Conservation (phyloP, 2,113 vertebrate genomes). For the Ia io region DNA sequence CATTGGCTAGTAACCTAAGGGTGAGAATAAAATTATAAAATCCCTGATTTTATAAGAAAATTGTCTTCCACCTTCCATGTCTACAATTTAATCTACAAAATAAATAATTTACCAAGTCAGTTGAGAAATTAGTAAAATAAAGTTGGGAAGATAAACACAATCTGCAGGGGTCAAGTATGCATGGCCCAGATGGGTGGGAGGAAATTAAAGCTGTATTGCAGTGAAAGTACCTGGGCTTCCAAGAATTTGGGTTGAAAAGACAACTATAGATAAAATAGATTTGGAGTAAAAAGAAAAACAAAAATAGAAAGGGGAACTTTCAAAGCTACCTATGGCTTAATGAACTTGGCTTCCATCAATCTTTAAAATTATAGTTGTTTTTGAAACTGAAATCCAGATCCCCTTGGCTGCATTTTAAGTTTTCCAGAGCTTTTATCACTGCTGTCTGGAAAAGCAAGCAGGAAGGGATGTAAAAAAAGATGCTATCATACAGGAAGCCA, state of each 20-base stretch:
- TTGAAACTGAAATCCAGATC: conserved; percentile 19
- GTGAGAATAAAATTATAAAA: conserved; percentile 20
- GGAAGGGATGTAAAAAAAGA: background rate
- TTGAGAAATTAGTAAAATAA: background rate
- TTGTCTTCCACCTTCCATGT: background rate
- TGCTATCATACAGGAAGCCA: background rate
- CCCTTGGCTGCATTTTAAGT: conserved; percentile 6
- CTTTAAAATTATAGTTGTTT: conserved; percentile 31
- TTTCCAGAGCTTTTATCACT: conserved; percentile 21
- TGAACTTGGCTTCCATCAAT: background rate
- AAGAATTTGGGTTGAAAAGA: background rate
- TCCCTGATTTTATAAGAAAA: conserved; percentile 26
- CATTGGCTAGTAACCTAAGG: background rate
- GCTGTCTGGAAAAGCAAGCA: conserved; percentile 34
- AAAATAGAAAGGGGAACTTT: background rate
- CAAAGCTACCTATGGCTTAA: background rate
- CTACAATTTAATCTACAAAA: background rate
- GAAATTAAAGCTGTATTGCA: background rate
- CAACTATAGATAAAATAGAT: background rate
- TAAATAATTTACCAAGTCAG: background rate
- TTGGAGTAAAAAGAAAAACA: conserved; percentile 11
- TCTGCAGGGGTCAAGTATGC: background rate
- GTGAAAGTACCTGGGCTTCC: background rate
- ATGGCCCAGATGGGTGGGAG: background rate
- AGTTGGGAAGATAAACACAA: background rate